phyloP scores from a whole-genome alignment of 2,797 vertebrate species.

The Morelia viridis region DNA sequence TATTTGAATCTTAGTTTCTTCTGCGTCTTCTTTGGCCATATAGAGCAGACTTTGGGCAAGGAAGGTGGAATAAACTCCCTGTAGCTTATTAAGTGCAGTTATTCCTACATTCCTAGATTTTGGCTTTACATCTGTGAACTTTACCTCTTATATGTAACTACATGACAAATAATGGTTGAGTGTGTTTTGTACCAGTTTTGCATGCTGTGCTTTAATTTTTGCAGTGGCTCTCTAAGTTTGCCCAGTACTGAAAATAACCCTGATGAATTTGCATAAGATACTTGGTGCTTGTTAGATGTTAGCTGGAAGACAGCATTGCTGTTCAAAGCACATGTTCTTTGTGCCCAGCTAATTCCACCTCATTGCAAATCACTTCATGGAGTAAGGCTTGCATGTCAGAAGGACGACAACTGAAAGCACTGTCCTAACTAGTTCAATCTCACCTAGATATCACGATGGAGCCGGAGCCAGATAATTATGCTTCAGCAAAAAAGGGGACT shows the following conservation, averaged over 20 bases:
- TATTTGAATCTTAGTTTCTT: background rate
- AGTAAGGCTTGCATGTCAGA: conserved; percentile 15
- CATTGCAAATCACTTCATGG: background rate
- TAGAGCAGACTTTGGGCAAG: background rate
- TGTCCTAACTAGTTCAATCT: background rate
- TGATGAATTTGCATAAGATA: conserved; percentile 31
- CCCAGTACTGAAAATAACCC: background rate
- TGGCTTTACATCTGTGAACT: conserved; percentile 24
- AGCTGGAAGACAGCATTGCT: background rate
- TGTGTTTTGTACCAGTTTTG: conserved; percentile 34
- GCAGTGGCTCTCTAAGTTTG: background rate
- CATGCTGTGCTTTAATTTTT: conserved; percentile 31
- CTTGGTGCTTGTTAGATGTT: background rate
- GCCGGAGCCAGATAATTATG: background rate
- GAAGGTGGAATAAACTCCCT: background rate
- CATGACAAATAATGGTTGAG: conserved; percentile 23
- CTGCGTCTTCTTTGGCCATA: conserved; percentile 14
- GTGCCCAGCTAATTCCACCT: background rate
- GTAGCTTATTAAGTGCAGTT: conserved; percentile 20
- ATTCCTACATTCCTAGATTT: conserved; percentile 13
- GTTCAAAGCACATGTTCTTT: background rate
- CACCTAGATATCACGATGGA: background rate
- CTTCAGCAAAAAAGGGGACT: background rate
- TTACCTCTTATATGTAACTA: conserved; percentile 32
- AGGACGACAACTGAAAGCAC: background rate